phyloP scores from a whole-genome alignment of 2,113 vertebrate genomes.

The Carassius gibelio region DNA sequence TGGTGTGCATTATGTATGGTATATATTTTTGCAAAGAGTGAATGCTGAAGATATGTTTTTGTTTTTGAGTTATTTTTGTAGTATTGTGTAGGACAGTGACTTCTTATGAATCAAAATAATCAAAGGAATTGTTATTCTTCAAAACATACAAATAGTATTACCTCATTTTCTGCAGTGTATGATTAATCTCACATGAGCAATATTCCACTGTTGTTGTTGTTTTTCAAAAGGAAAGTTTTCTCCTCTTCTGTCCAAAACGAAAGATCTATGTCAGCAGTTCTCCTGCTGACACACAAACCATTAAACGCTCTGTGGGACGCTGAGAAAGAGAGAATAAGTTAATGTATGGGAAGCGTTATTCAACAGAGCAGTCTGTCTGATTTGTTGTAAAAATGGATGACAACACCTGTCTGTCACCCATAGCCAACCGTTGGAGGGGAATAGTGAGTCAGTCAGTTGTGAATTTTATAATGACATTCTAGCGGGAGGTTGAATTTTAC shows the following conservation, averaged over 20 bases:
- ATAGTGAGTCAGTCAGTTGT: conserved; percentile 30
- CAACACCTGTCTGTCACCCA: conserved; percentile 44
- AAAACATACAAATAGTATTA: not conserved
- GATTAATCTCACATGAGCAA: conserved; percentile 8
- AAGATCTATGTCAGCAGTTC: conserved; percentile 32
- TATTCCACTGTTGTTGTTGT: not conserved
- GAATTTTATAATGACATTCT: conserved; percentile 31
- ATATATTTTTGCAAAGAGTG: not conserved
- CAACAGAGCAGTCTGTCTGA: conserved; percentile 41
- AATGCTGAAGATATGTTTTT: not conserved
- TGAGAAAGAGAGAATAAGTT: conserved; percentile 29
- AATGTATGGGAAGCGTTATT: conserved; percentile 28
- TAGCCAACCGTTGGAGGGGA: conserved; percentile 23
- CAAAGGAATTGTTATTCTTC: not conserved
- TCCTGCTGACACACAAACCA: conserved; percentile 22
- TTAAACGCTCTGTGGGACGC: conserved; percentile 38
- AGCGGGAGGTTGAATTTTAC: not conserved
- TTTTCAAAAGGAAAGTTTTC: conserved; percentile 9
- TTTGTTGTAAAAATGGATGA: conserved; percentile 35
- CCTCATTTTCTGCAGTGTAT: not conserved
- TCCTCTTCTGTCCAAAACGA: conserved; percentile 18
- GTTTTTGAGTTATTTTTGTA: not conserved
- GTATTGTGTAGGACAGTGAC: not conserved
- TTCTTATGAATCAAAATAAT: not conserved
- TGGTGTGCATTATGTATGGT: too few relatives aligned